Evolutionary conservation across 2,113 vertebrate genomes (phyloP).

Genomic region (Diadophis punctatus): DNA sequence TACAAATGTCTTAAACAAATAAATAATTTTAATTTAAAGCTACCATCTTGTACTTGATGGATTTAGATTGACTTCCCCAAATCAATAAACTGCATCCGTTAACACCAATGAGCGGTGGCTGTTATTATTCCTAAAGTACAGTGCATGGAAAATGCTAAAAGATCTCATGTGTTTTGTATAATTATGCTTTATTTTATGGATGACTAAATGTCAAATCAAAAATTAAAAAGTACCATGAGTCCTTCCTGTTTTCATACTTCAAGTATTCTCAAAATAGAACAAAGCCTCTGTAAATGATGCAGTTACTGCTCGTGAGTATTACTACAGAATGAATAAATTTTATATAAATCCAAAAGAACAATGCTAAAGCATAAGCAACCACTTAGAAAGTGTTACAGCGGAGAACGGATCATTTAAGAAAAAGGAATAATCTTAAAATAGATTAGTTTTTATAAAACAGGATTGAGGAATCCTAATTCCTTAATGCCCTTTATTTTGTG

Average conservation of each 20-base stretch:
- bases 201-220: constrained; percentile 33
- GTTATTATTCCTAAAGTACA: constrained; percentile 3
- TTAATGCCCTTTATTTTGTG: neutral
- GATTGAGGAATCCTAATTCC: neutral
- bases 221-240: constrained; percentile 42
- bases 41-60: neutral
- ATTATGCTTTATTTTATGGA: constrained; percentile 28
- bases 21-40: neutral
- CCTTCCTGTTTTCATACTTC: constrained; percentile 25
- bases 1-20: neutral
- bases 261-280: constrained; percentile 30
- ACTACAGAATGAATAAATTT: constrained; percentile 8
- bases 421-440: neutral
- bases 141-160: constrained; percentile 42
- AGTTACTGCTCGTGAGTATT: neutral
- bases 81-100: constrained; percentile 18
- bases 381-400: neutral
- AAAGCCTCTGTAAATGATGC: constrained; percentile 23
- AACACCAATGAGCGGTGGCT: constrained; percentile 11
- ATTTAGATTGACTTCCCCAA: constrained; percentile 10
- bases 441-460: neutral
- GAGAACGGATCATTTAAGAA: neutral
- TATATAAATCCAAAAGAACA: neutral
- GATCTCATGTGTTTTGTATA: constrained; percentile 34
- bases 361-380: neutral